Evolutionary conservation across 2,888 invertebrate genomes (phyloP), one percentile per base, ranked within the genome.

Genomic region (Plutella xylostella): DNA sequence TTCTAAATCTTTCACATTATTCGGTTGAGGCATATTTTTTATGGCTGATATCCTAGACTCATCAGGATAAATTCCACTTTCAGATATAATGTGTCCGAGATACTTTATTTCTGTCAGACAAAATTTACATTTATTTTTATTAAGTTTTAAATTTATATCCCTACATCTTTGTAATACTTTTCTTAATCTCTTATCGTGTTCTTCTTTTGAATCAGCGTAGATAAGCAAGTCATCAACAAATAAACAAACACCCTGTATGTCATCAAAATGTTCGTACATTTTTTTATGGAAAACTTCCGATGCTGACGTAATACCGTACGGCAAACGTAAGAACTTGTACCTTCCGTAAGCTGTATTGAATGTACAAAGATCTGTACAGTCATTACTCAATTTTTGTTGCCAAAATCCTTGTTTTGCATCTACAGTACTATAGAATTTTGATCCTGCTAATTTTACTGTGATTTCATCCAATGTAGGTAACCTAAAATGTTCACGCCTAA

Each of bases 261-360:
- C 42, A 45, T 45, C 42, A 33, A 42, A 46, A 33, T 42, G 18
- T 33, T 43, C 45, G 34, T 19, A 38, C 22, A 38, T 38, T 14
- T 38, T 38, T n/a, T 51, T 56, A 43, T 53, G 55, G 46, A 54
- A 57, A 9, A 55, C 47, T 47, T 57, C 55, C 2, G 49, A 50
- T 4, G 54, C 53, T 3, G 53, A 55, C 2, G 42, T 51, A 18
- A 56, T 56, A 1, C 56, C 56, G 22, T 47, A 56, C 0, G 57
- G 55, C 46, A 56, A 42, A 1, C 53, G 31, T 18, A 53, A 34
- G 22, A 42, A 34, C 11, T 34, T 33, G 15, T 21, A 42, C 22
- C 42, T 19, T 18, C 42, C 34, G 17, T 22, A 39, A 4, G 14
- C n/a, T n/a, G 40, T 40, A 28, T 21, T 34, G 15, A 42, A 42